These are phyloP conservation scores for Pedetes capensis DNA, from an alignment of 2,113 vertebrate genomes.

Conservation along the genomic window DNA sequence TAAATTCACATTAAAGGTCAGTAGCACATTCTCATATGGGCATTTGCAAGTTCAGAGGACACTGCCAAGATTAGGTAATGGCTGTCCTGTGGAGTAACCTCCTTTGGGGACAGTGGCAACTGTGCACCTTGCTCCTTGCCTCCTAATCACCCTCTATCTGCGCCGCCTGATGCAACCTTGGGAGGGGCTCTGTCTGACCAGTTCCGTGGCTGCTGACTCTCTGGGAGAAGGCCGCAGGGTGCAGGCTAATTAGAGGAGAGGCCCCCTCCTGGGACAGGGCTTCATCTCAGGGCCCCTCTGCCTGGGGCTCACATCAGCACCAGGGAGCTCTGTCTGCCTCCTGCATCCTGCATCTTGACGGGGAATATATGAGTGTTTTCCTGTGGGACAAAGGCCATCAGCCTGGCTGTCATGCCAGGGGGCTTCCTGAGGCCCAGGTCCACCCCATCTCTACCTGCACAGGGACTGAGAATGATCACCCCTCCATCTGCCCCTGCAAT, in stretches of 20 bases:
- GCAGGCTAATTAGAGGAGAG: not conserved
- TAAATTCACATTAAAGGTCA: not conserved
- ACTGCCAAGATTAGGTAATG: not conserved
- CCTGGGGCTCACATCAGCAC: accelerated
- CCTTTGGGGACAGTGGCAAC: not conserved
- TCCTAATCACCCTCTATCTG: not conserved
- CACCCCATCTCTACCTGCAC: not conserved
- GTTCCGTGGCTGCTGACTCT: not conserved
- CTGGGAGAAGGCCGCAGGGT: not conserved
- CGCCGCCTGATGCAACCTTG: too few species aligned
- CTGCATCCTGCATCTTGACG: not conserved
- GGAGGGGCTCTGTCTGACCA: not conserved
- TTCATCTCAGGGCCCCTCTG: not conserved
- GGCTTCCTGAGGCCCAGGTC: not conserved
- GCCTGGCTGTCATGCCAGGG: not conserved
- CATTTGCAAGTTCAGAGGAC: not conserved
- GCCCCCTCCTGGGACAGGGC: not conserved
- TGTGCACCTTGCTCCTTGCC: not conserved
- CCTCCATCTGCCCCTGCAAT: too few species aligned
- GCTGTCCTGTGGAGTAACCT: not conserved
- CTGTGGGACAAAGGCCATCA: not conserved
- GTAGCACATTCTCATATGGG: not conserved
- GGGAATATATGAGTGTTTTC: not conserved
- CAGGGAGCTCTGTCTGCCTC: not conserved
- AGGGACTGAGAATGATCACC: not conserved